These are phyloP conservation scores for Tylochromis polylepis DNA, from an alignment of 2,113 vertebrate genomes.

Conservation along the genomic window DNA sequence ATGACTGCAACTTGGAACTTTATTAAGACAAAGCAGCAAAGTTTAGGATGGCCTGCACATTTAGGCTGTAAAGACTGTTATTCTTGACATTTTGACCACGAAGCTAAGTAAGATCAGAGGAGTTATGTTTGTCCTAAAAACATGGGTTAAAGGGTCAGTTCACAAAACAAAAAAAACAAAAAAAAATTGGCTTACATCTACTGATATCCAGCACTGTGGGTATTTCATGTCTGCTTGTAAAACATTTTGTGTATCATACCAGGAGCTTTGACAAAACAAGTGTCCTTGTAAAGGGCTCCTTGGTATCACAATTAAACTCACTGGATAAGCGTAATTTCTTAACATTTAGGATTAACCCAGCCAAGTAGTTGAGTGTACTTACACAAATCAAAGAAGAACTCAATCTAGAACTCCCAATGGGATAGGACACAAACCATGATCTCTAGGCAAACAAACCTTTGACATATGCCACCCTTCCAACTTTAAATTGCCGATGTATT, in stretches of 20 bases:
- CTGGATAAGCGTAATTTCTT: not conserved
- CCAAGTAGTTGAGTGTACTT: not conserved
- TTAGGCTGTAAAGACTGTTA: constrained; percentile 2
- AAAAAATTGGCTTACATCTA: not conserved
- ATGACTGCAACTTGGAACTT: constrained; percentile 42
- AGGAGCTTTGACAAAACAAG: too few species aligned
- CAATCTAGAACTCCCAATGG: not conserved
- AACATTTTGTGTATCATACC: too few species aligned
- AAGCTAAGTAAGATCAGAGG: not conserved
- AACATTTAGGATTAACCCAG: fast-evolving
- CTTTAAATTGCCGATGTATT: not conserved
- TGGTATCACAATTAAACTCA: not conserved
- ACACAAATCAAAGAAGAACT: not conserved
- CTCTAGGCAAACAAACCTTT: not conserved
- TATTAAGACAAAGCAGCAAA: constrained; percentile 23
- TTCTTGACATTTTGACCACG: not conserved
- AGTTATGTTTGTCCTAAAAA: constrained; percentile 5
- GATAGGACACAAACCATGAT: not conserved
- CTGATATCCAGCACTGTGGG: not conserved
- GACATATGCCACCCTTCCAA: fast-evolving
- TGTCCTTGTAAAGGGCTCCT: fast-evolving
- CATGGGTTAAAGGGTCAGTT: not conserved
- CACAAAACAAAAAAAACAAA: not conserved
- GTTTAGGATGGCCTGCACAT: not conserved
- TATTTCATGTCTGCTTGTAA: not conserved